Percentiles rank a stretch among this genome's conserved stretches.
Evolutionary conservation across 1,140 invertebrate species (phyloP).

Genomic region (Drosophila micromelanica): DNA sequence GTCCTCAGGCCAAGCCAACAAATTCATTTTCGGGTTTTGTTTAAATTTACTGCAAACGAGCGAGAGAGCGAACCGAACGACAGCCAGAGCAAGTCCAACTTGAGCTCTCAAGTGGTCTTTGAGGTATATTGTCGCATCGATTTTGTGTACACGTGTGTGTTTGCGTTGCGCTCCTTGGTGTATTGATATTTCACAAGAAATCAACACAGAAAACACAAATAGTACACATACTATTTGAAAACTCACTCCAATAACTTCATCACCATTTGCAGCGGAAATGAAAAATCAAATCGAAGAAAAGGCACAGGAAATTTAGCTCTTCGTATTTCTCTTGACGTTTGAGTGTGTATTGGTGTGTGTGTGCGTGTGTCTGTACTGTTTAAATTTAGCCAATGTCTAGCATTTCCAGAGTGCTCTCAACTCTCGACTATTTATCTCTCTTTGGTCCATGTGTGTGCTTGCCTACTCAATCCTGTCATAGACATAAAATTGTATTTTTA

Average conservation of each 20-base stretch:
- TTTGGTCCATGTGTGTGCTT: slow-evolving; percentile 25
- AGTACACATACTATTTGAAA: slow-evolving; percentile 36
- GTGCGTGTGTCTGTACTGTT: slow-evolving; percentile 42
- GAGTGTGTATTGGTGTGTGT: slow-evolving; percentile 2
- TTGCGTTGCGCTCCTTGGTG: slow-evolving; percentile 63
- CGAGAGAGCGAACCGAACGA: slow-evolving; percentile 17
- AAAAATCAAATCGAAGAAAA: slow-evolving; percentile 83
- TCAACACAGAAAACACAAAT: slow-evolving; percentile 76
- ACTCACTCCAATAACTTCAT: slow-evolving; percentile 56
- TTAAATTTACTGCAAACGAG: slow-evolving; percentile 31
- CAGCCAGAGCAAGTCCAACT: slow-evolving; percentile 48
- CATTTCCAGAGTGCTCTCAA: slow-evolving; percentile 47
- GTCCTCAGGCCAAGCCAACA: slow-evolving; percentile 26
- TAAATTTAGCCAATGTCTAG: slow-evolving; percentile 77
- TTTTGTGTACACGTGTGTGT: slow-evolving; percentile 31
- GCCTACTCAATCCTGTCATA: slow-evolving; percentile 52
- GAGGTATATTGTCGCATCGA: slow-evolving; percentile 42
- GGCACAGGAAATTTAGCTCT: slow-evolving; percentile 78
- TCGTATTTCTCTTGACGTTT: slow-evolving; percentile 60
- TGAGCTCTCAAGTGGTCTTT: slow-evolving; percentile 64
- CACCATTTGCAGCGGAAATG: slow-evolving; percentile 81
- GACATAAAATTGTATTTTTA: slow-evolving; percentile 69
- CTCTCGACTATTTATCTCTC: slow-evolving; percentile 42
- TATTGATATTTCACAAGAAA: slow-evolving; percentile 80
- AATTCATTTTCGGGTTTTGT: slow-evolving; percentile 40